Percentiles rank a stretch among this genome's conserved stretches.
Evolutionary conservation across 1,140 invertebrate genomes (phyloP).

Genomic region (Whitmania pigra): DNA sequence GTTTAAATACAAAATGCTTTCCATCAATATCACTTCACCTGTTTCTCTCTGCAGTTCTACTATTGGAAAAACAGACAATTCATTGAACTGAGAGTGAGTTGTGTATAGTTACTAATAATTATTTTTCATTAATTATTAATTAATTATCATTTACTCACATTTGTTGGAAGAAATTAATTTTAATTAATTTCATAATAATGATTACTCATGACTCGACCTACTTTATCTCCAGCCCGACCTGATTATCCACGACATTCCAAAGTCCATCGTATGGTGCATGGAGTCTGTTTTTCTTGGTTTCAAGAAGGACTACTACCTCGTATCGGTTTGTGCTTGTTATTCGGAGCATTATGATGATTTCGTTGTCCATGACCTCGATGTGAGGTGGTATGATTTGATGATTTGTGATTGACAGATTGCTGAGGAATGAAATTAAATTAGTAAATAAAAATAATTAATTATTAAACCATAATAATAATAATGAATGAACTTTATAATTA

Average conservation of each 20-base stretch:
- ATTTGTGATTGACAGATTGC: too few relatives aligned
- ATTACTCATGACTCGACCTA: not conserved
- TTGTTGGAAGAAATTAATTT: not conserved
- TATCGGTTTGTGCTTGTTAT: constrained; percentile 45
- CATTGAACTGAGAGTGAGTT: constrained; percentile 49
- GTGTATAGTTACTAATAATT: not conserved
- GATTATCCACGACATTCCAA: constrained; percentile 66
- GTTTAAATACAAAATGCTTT: too few relatives aligned
- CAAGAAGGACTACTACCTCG: constrained; percentile 64
- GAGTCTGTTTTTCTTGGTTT: constrained; percentile 70
- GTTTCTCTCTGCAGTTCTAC: constrained; percentile 54
- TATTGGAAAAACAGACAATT: constrained; percentile 77
- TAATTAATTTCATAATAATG: too few relatives aligned
- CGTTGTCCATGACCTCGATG: too few relatives aligned
- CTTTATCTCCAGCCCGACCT: constrained; percentile 51
- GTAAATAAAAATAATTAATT: too few relatives aligned
- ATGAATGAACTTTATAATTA: too few relatives aligned
- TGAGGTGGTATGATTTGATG: too few relatives aligned
- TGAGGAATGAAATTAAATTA: too few relatives aligned
- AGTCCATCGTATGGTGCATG: constrained; percentile 69
- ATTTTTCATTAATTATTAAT: not conserved
- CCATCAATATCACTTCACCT: not conserved
- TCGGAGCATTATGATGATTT: not conserved
- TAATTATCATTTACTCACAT: too few relatives aligned
- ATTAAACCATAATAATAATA: too few relatives aligned